phyloP scores from a whole-genome alignment of 2,888 invertebrate species.

The Dryococelus australis region DNA sequence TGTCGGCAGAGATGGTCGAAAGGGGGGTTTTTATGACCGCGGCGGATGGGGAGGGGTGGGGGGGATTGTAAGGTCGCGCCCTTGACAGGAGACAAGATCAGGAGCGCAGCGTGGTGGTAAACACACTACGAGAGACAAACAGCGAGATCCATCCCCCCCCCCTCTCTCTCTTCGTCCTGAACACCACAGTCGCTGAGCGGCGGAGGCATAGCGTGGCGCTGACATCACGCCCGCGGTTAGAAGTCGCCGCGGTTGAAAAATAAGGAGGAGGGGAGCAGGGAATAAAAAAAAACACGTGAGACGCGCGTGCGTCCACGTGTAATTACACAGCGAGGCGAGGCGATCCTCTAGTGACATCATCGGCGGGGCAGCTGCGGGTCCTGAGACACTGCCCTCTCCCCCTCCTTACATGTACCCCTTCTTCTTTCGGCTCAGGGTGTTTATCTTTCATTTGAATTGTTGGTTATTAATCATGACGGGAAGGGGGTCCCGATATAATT shows the following conservation, averaged over 20 bases:
- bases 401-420: background rate
- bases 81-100: slow-evolving; percentile 5
- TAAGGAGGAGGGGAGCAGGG: background rate
- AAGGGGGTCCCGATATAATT: background rate
- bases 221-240: slow-evolving; percentile 2
- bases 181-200: no score
- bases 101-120: background rate
- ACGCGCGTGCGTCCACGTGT: background rate
- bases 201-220: background rate
- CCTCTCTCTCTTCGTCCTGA: no score
- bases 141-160: background rate
- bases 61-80: background rate
- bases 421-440: background rate
- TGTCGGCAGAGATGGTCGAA: no score
- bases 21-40: no score
- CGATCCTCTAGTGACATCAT: background rate
- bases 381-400: background rate
- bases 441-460: background rate
- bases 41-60: background rate
- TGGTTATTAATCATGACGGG: background rate
- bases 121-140: slow-evolving; percentile 5
- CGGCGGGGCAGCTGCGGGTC: background rate
- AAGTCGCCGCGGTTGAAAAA: background rate
- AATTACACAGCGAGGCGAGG: slow-evolving; percentile 16
- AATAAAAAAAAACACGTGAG: background rate